Base-by-base conservation (phyloP, 1,140 invertebrate genomes). In the Mercenaria mercenaria region DNA sequence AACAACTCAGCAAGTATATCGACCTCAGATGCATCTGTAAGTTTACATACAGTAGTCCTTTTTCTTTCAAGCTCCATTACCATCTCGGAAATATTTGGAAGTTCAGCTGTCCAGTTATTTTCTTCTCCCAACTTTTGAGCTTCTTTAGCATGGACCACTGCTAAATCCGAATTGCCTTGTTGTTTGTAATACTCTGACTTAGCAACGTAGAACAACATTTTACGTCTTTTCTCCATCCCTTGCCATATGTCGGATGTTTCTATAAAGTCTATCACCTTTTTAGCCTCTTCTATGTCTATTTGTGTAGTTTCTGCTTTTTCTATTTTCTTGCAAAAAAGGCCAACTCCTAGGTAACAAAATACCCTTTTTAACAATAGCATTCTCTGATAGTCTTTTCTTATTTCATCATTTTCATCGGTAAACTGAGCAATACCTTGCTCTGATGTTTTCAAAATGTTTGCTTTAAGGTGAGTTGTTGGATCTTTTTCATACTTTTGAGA, bases 281-380 rank as follows among this genome's bases (percentile, higher is more conserved):
- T 74, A 23, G 83, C 83, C 23, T 32, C 64, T n/a, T 20, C 52
- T 15, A 20, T 85, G 29, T 85, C 67, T 13, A 20, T 13, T 34
- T 6, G 23, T 29, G 43, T 34, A 37, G 52, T 56, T 15, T 32
- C 13, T 0, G 23, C 64, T 23, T 74, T 56, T 47, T 20, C 83
- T 43, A 85, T 85, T 34, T 43, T 72, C 15, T 74, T 85, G n/a
- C 83, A 64, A 69, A 85, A 85, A 37, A 88, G 37, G 41, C 86
- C 74, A 26, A 88, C 52, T 23, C 86, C 86, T 20, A 88, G 76
- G 26, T 88, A 80, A 67, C 86, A 88, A 52, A 41, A 88, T 37
- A 64, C 76, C 76, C 67, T 88, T 32, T 88, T 88, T 4, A 88
- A n/a, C 64, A 80, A 29, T 2, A 88, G n/a, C 76, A 79, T 76